phyloP scores from a whole-genome alignment of 2,113 vertebrate genomes.

The Furnarius figulus region DNA sequence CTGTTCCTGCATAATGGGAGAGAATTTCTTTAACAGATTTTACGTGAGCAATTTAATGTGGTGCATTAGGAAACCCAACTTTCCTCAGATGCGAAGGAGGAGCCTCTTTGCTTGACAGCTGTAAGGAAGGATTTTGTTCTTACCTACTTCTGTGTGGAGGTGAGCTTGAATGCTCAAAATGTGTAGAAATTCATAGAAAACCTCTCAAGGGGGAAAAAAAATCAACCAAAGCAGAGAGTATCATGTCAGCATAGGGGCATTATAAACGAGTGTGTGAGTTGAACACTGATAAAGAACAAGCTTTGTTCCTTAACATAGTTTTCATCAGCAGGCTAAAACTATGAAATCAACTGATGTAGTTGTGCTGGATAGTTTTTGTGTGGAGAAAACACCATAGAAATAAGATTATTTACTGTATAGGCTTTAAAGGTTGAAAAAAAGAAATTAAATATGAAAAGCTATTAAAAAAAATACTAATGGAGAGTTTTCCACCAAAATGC shows the following conservation, averaged over 20 bases:
- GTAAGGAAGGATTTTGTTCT: neutral
- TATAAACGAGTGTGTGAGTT: neutral
- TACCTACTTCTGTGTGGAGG: neutral
- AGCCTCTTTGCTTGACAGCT: neutral
- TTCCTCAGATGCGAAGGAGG: neutral
- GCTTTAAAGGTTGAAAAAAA: neutral
- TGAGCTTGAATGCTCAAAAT: neutral
- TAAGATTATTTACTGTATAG: neutral
- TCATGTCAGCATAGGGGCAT: neutral
- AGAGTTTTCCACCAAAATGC: neutral
- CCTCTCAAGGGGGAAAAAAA: neutral
- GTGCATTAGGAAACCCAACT: neutral
- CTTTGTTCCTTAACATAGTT: neutral
- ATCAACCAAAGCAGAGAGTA: neutral
- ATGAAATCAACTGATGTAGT: neutral
- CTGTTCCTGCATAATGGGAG: neutral
- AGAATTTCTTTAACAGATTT: slow-evolving; percentile 17
- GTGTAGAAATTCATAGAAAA: neutral
- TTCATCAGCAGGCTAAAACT: neutral
- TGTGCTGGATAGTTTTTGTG: neutral
- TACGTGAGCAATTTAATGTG: neutral
- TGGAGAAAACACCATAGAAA: neutral
- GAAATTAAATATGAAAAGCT: neutral
- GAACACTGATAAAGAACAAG: neutral
- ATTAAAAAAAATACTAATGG: neutral